These are phyloP conservation scores for Platynereis dumerilii DNA, from an alignment of 2,888 invertebrate genomes.

Conservation along the genomic window DNA sequence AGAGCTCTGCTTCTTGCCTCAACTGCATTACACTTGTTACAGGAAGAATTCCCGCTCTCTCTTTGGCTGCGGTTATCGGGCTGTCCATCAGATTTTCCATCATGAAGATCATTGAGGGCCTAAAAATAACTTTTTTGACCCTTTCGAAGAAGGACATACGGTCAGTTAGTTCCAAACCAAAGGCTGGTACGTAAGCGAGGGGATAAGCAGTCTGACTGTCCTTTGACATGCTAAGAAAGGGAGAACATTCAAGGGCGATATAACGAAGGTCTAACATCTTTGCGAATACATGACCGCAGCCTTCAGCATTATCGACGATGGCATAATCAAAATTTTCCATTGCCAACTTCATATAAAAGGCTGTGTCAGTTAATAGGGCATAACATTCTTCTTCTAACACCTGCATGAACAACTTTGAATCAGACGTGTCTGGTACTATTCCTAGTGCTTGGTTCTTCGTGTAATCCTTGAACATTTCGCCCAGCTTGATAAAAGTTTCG, in stretches of 20 bases:
- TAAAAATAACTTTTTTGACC: neutral
- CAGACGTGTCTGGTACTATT: too few species aligned
- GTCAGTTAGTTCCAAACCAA: slow-evolving; percentile 15
- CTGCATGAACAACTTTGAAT: too few species aligned
- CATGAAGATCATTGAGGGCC: neutral
- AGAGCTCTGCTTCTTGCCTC: slow-evolving; percentile 15
- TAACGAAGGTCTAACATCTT: slow-evolving; percentile 7
- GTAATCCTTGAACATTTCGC: too few species aligned
- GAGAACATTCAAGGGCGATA: slow-evolving; percentile 14
- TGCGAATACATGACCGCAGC: slow-evolving; percentile 15
- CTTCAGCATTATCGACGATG: slow-evolving; percentile 13
- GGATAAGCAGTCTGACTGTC: slow-evolving; percentile 13
- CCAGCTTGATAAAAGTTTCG: too few species aligned
- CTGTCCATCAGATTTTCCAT: neutral
- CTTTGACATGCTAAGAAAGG: slow-evolving; percentile 4
- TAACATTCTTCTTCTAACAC: slow-evolving; percentile 5
- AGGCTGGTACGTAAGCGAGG: slow-evolving; percentile 16
- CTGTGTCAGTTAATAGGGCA: neutral
- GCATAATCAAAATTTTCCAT: slow-evolving; percentile 6
- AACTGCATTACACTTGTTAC: neutral
- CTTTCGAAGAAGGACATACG: slow-evolving; percentile 12
- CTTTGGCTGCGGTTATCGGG: neutral
- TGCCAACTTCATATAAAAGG: slow-evolving; percentile 2
- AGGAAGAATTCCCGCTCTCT: neutral
- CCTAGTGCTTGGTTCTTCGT: too few species aligned